Percentiles rank a stretch among this genome's conserved stretches.
Evolutionary conservation across 2,888 invertebrate species (phyloP).

Genomic region (Sipha maydis): DNA sequence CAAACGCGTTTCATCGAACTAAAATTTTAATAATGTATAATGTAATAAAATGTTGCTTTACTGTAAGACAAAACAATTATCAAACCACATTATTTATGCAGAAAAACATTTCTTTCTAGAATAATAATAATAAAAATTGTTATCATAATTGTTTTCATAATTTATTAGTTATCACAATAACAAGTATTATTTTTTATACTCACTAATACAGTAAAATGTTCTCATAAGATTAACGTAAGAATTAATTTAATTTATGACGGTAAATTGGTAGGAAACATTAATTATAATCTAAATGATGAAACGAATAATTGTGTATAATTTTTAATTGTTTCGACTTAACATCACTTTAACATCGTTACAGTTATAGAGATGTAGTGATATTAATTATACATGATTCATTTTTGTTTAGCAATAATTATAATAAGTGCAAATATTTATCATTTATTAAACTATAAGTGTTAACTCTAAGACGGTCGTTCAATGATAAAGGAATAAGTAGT

Average conservation of each 20-base stretch:
- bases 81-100: too few species aligned
- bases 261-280: neutral
- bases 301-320: neutral
- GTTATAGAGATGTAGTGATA: too few species aligned
- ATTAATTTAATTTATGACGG: neutral
- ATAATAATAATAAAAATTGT: too few species aligned
- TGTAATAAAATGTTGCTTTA: too few species aligned
- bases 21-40: too few species aligned
- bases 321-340: neutral
- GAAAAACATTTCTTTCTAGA: too few species aligned
- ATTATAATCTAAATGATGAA: neutral
- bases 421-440: neutral
- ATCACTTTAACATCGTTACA: neutral
- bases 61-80: too few species aligned
- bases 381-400: too few species aligned
- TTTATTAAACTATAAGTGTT: neutral
- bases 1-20: too few species aligned
- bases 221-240: neutral
- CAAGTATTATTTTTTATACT: neutral
- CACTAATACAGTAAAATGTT: neutral
- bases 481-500: neutral
- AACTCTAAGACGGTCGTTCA: neutral
- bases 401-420: neutral
- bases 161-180: neutral
- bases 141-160: neutral